Conservation (phyloP, 1,140 invertebrate species). For the Cryptotermes secundus region DNA sequence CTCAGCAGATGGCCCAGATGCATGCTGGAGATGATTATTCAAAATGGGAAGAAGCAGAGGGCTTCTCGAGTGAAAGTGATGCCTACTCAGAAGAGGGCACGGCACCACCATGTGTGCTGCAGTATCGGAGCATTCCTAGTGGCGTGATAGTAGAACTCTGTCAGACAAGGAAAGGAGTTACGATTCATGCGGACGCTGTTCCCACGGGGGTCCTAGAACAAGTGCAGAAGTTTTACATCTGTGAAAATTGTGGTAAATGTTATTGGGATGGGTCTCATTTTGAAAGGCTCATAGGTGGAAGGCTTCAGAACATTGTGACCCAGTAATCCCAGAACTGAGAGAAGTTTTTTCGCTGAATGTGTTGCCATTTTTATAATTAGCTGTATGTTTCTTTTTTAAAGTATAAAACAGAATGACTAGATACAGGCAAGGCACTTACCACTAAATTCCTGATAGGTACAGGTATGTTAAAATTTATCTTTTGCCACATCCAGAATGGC, state of each 20-base stretch:
- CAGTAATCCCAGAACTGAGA: neutral
- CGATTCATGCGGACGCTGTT: conserved; percentile 55
- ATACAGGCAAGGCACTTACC: too few species aligned
- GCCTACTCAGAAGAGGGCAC: conserved; percentile 31
- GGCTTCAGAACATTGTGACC: conserved; percentile 46
- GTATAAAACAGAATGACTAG: too few species aligned
- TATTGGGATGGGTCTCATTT: conserved; percentile 65
- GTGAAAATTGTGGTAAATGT: conserved; percentile 62
- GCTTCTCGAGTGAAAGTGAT: conserved; percentile 32
- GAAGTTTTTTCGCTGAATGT: too few species aligned
- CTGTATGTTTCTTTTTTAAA: too few species aligned
- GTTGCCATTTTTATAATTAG: too few species aligned
- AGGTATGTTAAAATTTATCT: too few species aligned
- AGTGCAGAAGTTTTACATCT: conserved; percentile 59
- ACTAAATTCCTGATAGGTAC: too few species aligned
- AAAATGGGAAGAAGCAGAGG: conserved; percentile 21
- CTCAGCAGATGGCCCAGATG: conserved; percentile 21
- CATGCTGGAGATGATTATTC: conserved; percentile 21
- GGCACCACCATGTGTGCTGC: conserved; percentile 43
- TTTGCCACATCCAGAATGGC: too few species aligned
- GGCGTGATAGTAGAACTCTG: conserved; percentile 46
- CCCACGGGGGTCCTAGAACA: conserved; percentile 50
- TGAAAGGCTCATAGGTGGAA: conserved; percentile 48
- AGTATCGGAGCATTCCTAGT: conserved; percentile 37
- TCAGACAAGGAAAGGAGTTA: conserved; percentile 46